Evolutionary conservation across 2,888 invertebrate genomes (phyloP).

Genomic region (Abrostola tripartita): DNA sequence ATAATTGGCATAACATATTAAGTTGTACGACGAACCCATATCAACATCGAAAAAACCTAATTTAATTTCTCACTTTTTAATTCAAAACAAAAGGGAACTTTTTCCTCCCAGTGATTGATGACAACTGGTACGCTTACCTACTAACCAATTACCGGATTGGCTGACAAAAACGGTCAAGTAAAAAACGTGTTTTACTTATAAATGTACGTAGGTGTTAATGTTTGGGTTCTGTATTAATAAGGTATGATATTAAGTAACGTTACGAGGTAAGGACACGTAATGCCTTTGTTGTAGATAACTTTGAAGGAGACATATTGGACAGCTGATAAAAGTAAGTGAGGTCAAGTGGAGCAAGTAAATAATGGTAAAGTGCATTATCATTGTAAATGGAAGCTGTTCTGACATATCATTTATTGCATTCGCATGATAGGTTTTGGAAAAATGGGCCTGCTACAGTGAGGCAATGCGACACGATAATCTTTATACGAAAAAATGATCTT

Average conservation of each 20-base stretch:
- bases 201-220: slow-evolving; percentile 46
- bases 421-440: slow-evolving; percentile 1
- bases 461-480: not conserved
- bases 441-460: slow-evolving; percentile 3
- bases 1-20: slow-evolving; percentile 43
- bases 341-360: slow-evolving; percentile 34
- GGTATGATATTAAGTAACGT: slow-evolving; percentile 44
- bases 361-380: slow-evolving; percentile 35
- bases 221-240: slow-evolving; percentile 52
- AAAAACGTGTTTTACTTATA: slow-evolving; percentile 45
- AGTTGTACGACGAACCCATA: slow-evolving; percentile 34
- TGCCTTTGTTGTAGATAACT: slow-evolving; percentile 42
- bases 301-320: slow-evolving; percentile 42
- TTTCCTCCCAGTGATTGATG: slow-evolving; percentile 62
- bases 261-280: slow-evolving; percentile 34
- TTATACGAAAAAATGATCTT: not conserved
- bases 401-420: slow-evolving; percentile 22
- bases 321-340: slow-evolving; percentile 44
- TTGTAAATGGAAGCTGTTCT: slow-evolving; percentile 34
- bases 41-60: slow-evolving; percentile 34
- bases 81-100: slow-evolving; percentile 54
- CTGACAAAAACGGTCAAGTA: slow-evolving; percentile 52
- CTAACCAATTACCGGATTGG: slow-evolving; percentile 61
- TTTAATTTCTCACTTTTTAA: slow-evolving; percentile 57
- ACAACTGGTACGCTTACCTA: slow-evolving; percentile 53